A percentile compares a stretch with the other conserved stretches of the same genome.
These are phyloP conservation scores for Hyperoplus immaculatus DNA, from an alignment of 2,797 vertebrate species.

Conservation along the genomic window DNA sequence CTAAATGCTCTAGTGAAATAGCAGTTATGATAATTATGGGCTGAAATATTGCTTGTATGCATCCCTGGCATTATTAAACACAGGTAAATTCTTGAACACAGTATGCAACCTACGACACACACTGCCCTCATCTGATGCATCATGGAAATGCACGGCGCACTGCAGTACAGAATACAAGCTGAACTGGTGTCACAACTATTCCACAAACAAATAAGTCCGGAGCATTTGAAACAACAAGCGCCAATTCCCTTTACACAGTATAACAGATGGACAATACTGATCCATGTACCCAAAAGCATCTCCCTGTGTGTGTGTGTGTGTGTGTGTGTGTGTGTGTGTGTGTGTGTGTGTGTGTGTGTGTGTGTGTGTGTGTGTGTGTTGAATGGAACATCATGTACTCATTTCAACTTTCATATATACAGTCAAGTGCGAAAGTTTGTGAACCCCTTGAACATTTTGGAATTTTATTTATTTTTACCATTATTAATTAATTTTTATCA, in stretches of 20 bases:
- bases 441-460: too few species aligned
- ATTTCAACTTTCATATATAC: too few species aligned
- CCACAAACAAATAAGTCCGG: not conserved
- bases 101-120: not conserved
- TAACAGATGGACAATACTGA: not conserved
- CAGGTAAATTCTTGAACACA: not conserved
- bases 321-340: too few species aligned
- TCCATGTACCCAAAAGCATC: not conserved
- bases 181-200: not conserved
- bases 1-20: not conserved
- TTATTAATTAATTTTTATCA: too few species aligned
- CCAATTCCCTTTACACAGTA: not conserved
- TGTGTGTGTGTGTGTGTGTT: too few species aligned
- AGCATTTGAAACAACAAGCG: not conserved
- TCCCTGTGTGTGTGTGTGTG: not conserved
- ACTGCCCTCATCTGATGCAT: slow-evolving; percentile 67
- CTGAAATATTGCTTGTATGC: not conserved
- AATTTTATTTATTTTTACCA: too few species aligned
- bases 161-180: not conserved
- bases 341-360: too few species aligned
- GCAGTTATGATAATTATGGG: not conserved
- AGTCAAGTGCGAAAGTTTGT: too few species aligned
- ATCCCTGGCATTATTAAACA: not conserved
- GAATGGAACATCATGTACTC: too few species aligned
- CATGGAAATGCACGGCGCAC: slow-evolving; percentile 48